A percentile compares a stretch with the other conserved stretches of the same genome.
Conservation (phyloP, 2,113 vertebrate genomes). For the Uropsilus gracilis region DNA sequence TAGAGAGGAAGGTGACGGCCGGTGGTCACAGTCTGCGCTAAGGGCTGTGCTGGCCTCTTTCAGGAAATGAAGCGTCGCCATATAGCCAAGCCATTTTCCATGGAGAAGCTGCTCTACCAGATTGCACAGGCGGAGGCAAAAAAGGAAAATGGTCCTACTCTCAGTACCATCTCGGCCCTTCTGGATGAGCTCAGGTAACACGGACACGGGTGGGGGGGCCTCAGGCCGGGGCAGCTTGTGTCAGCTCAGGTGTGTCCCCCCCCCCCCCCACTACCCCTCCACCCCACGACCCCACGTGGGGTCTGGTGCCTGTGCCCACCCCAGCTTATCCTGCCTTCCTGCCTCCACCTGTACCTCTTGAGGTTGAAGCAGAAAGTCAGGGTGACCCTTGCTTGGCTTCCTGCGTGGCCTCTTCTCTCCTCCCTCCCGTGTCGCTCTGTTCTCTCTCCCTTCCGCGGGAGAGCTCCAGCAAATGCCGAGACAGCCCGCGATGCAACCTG, state of each 20-base stretch:
- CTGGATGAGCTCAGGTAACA: slow-evolving; percentile 98
- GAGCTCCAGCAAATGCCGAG: slow-evolving; percentile 54
- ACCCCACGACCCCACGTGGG: too few species aligned
- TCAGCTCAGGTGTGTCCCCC: too few species aligned
- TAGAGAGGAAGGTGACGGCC: neutral
- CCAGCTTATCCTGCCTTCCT: neutral
- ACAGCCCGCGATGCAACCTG: slow-evolving; percentile 60
- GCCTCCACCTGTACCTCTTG: too few species aligned
- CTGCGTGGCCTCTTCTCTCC: slow-evolving; percentile 82
- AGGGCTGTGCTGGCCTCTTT: neutral
- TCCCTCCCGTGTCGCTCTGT: slow-evolving; percentile 80
- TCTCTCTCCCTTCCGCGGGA: slow-evolving; percentile 80
- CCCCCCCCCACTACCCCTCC: too few species aligned
- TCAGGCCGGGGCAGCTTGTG: too few species aligned
- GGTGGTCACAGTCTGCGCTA: neutral
- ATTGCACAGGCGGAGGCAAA: slow-evolving; percentile 97
- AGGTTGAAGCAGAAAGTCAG: neutral
- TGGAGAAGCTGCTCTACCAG: slow-evolving; percentile 99
- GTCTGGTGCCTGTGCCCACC: too few species aligned
- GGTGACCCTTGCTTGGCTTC: slow-evolving; percentile 49
- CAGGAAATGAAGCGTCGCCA: slow-evolving; percentile 98
- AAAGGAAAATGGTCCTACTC: slow-evolving; percentile 96
- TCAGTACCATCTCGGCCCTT: slow-evolving; percentile 95
- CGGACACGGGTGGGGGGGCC: rapidly evolving
- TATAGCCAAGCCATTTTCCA: slow-evolving; percentile 98